Percentiles rank a stretch among this genome's conserved stretches.
These are phyloP conservation scores for Craterocephalus amniculus DNA, from an alignment of 2,797 vertebrate genomes.

Conservation along the genomic window DNA sequence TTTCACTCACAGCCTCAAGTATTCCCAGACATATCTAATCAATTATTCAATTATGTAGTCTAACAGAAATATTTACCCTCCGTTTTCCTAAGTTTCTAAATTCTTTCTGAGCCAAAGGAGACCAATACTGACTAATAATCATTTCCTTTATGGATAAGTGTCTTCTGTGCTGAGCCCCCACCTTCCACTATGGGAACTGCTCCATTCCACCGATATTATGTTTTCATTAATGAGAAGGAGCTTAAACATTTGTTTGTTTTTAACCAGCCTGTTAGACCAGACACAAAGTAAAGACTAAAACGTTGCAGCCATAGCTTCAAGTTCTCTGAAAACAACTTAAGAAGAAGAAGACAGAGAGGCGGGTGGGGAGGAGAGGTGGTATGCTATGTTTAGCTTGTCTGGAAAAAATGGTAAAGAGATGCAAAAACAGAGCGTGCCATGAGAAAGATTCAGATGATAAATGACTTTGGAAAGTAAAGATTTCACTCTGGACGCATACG, in stretches of 20 bases:
- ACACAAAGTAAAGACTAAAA: neutral
- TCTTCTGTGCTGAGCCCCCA: slow-evolving; percentile 22
- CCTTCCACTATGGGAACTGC: slow-evolving; percentile 42
- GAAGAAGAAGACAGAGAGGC: neutral
- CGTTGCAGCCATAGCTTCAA: slow-evolving; percentile 9
- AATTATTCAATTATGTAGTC: neutral
- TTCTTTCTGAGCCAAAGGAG: slow-evolving; percentile 15
- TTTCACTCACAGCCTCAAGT: neutral
- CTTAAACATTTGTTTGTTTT: slow-evolving; percentile 66
- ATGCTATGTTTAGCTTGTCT: slow-evolving; percentile 29
- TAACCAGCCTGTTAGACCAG: slow-evolving; percentile 22
- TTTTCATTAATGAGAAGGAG: slow-evolving; percentile 69
- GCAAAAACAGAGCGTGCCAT: slow-evolving; percentile 35
- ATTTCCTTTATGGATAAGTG: slow-evolving; percentile 14
- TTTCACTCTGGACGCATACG: neutral
- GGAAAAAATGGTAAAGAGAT: slow-evolving; percentile 9
- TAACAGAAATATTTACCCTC: neutral
- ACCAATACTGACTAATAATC: slow-evolving; percentile 24
- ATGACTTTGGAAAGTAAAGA: neutral
- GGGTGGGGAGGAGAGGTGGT: neutral
- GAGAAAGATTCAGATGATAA: slow-evolving; percentile 33
- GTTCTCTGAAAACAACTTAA: slow-evolving; percentile 37
- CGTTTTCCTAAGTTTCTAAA: neutral
- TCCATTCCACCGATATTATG: slow-evolving; percentile 73
- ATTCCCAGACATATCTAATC: neutral